Evolutionary conservation across 2,888 invertebrate species (phyloP), one percentile per base, ranked within the genome.

Genomic region (Dasysyrphus tricinctus): DNA sequence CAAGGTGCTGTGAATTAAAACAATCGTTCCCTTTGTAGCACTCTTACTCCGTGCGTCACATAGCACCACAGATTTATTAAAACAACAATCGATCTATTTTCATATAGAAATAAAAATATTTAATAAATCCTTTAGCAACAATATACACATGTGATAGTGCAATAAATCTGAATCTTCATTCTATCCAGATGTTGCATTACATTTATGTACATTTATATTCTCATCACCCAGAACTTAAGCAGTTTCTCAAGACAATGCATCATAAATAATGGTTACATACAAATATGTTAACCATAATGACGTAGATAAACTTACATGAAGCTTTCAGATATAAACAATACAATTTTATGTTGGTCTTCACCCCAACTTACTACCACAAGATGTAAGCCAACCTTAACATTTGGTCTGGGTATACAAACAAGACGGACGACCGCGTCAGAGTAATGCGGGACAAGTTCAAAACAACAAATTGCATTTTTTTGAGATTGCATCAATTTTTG

Each of bases 371-470:
- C 37, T 51, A 0, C 29, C 34, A 11, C 37, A 16, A 42, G 54
- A 37, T 42, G 44, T 51, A 37, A 59, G 37, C 11, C 37, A 73
- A 73, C 82, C 82, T 78, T 67, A 67, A 61, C 78, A 73, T 81
- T 72, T 77, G 77, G 59, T 72, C 82, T 72, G 44, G 7, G 39
- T 24, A 59, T 19, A 70, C 34, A 51, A 72, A 59, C 65, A 69
- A 69, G 69, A 69, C 54, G 11, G 37, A 56, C 51, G 29, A 80
- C 75, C 65, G 42, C 80, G 61, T 57, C 44, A 72, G 63, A 73
- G 47, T 54, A 80, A 84, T 80, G 80, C 80, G 76, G 76, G 59
- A 76, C 80, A 84, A 84, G 84, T 84, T 84, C 80, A 84, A 72
- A 70, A 72, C 54, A 72, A 73, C 80, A 76, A 80, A 84, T 80